Evolutionary conservation across 64 coral and sea anemone species (phyloP), one percentile per base, ranked within the genome.

Genomic region (Dendronephthya gigantea): DNA sequence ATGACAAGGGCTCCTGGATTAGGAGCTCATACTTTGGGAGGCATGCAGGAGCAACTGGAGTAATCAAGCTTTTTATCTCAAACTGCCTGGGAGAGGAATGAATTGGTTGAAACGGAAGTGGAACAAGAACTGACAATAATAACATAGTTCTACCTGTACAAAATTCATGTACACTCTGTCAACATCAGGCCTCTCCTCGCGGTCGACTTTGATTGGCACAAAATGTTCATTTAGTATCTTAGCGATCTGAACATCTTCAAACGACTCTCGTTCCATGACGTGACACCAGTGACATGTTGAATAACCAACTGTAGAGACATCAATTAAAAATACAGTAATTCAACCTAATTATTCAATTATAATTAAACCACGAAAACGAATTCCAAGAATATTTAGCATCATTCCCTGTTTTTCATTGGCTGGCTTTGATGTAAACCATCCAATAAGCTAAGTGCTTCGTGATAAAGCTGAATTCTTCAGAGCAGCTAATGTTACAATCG

Each of bases 281-380:
- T 96, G 94, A 25, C 94, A 96, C 94, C 94, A 96, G 30, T 96
- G 94, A 39, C 94, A 96, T 14, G 94, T 96, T 27, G 94, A 96
- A 65, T 96, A 96, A 41, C 94, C 94, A 47, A 96, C 91, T 93
- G 35, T 50, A 36, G 41, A 15, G 10, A 65, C 50, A n/a, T 81
- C 39, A 58, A 48, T 12, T 74, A 15, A 23, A 0, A 68, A 39
- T 36, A 23, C 17, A 38, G 37, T 33, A 81, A 1, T 29, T 14
- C 1, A 81, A 39, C 6, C 49, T 16, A 81, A 25, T 70, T 79
- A 28, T 29, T 45, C 70, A 15, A 12, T 8, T n/a, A 40, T 7
- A 9, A 35, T 1, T 36, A 70, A 41, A 36, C 13, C 29, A 23
- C 4, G 41, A 45, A 45, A 45, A 45, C 4, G 4, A 45, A 45